Conservation (phyloP, 2,113 vertebrate species). For the Ophthalmolycus amberensis region DNA sequence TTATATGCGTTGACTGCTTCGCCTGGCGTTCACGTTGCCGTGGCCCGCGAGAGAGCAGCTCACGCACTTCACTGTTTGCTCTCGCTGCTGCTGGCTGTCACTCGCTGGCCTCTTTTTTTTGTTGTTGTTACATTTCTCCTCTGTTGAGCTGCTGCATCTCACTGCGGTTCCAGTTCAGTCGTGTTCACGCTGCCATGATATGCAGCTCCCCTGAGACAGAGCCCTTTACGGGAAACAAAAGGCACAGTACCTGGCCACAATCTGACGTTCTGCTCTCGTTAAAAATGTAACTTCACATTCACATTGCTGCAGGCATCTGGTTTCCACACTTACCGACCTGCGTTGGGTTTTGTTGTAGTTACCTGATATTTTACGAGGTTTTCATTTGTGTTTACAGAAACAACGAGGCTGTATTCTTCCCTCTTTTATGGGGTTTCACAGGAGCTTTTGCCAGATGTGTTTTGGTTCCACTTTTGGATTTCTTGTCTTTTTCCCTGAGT, state of each 20-base stretch:
- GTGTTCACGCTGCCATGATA: constrained; percentile 40
- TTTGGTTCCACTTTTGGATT: constrained; percentile 69
- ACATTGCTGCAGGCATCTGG: constrained; percentile 66
- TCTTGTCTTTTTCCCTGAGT: constrained; percentile 38
- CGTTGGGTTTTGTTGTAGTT: constrained; percentile 81
- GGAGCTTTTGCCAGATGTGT: constrained; percentile 66
- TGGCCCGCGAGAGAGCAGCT: constrained; percentile 74
- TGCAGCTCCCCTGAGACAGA: constrained; percentile 43
- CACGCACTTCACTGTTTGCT: constrained; percentile 66
- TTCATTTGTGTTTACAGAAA: constrained; percentile 81
- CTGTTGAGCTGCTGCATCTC: constrained; percentile 24
- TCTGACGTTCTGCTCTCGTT: constrained; percentile 57
- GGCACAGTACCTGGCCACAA: constrained; percentile 61
- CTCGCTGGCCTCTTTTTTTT: constrained; percentile 13
- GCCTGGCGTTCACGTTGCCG: constrained; percentile 77
- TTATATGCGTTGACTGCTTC: constrained; percentile 51
- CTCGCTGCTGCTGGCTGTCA: constrained; percentile 32
- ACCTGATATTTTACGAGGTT: constrained; percentile 80
- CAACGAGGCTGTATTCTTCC: constrained; percentile 74
- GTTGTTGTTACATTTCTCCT: constrained; percentile 8
- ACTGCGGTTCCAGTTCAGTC: constrained; percentile 27
- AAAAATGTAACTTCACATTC: constrained; percentile 51
- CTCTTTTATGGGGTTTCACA: constrained; percentile 73
- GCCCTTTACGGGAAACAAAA: constrained; percentile 64
- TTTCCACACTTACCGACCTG: constrained; percentile 72